Percentiles rank a stretch among this genome's conserved stretches.
These are phyloP conservation scores for Drosophila malerkotliana DNA, from an alignment of 1,140 invertebrate genomes.

Conservation along the genomic window DNA sequence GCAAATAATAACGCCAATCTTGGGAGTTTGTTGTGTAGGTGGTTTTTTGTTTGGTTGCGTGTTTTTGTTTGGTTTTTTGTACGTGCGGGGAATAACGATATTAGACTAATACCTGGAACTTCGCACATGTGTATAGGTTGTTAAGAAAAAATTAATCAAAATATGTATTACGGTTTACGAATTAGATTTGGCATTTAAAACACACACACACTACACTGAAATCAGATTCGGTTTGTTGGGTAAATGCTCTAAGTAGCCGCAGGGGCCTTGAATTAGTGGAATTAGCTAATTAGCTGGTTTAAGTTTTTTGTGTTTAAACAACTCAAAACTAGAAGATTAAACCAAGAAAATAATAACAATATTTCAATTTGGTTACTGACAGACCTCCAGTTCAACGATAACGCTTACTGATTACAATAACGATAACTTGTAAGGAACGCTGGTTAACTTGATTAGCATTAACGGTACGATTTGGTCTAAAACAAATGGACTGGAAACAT, in stretches of 20 bases:
- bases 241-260: conserved; percentile 45
- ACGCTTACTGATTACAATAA: conserved; percentile 66
- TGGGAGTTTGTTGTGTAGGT: conserved; percentile 55
- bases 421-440: conserved; percentile 58
- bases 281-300: conserved; percentile 70
- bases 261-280: conserved; percentile 70
- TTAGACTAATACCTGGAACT: conserved; percentile 61
- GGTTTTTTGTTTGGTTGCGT: conserved; percentile 41
- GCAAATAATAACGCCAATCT: conserved; percentile 7
- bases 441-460: conserved; percentile 69
- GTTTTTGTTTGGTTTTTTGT: conserved; percentile 37
- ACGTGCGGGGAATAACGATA: conserved; percentile 56
- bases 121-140: conserved; percentile 83
- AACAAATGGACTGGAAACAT: conserved; percentile 27
- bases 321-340: conserved; percentile 64
- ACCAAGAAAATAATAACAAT: conserved; percentile 61
- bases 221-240: conserved; percentile 26
- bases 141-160: conserved; percentile 49
- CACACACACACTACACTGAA: conserved; percentile 81
- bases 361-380: conserved; percentile 65
- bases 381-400: conserved; percentile 70
- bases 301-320: conserved; percentile 50
- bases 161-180: conserved; percentile 48
- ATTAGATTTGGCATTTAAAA: conserved; percentile 61
- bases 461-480: conserved; percentile 51